A percentile compares a stretch with the other conserved stretches of the same genome.
Evolutionary conservation across 2,888 invertebrate genomes (phyloP).

Genomic region (Aethes cnicana): DNA sequence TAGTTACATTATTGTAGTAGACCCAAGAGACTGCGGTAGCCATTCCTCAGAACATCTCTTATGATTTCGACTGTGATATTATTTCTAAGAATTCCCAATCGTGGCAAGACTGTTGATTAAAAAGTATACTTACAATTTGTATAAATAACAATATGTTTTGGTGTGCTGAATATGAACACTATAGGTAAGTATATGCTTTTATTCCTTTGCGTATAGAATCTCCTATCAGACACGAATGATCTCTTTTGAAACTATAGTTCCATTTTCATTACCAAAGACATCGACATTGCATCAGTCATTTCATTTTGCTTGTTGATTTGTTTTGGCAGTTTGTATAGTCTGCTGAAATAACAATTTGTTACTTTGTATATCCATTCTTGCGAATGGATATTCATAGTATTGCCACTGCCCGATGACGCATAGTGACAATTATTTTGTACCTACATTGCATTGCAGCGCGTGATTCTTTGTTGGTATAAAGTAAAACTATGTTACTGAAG

Average conservation of each 20-base stretch:
- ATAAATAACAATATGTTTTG: conserved; percentile 44
- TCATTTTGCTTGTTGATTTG: conserved; percentile 28
- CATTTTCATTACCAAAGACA: conserved; percentile 26
- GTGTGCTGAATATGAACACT: conserved; percentile 40
- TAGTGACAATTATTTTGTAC: conserved; percentile 27
- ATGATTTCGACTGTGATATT: conserved; percentile 75
- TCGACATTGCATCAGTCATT: conserved; percentile 29
- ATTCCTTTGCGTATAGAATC: conserved; percentile 6
- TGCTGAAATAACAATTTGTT: conserved; percentile 29
- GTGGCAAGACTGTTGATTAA: conserved; percentile 45
- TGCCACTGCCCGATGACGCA: conserved; percentile 25
- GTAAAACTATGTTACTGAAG: conserved; percentile 21
- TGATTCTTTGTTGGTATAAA: conserved; percentile 28
- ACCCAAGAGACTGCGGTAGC: conserved; percentile 64
- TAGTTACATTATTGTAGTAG: conserved; percentile 38
- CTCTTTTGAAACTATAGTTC: conserved; percentile 11
- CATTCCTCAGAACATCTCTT: conserved; percentile 51
- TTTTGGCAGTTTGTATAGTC: conserved; percentile 31
- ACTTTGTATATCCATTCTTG: conserved; percentile 13
- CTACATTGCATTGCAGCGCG: conserved; percentile 28
- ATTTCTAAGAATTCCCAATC: conserved; percentile 55
- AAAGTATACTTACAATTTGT: conserved; percentile 36
- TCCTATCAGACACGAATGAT: conserved; percentile 11
- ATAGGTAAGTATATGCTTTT: conserved; percentile 18
- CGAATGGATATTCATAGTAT: conserved; percentile 29